phyloP scores from a whole-genome alignment of 2,797 vertebrate species.

The Takifugu ocellatus region DNA sequence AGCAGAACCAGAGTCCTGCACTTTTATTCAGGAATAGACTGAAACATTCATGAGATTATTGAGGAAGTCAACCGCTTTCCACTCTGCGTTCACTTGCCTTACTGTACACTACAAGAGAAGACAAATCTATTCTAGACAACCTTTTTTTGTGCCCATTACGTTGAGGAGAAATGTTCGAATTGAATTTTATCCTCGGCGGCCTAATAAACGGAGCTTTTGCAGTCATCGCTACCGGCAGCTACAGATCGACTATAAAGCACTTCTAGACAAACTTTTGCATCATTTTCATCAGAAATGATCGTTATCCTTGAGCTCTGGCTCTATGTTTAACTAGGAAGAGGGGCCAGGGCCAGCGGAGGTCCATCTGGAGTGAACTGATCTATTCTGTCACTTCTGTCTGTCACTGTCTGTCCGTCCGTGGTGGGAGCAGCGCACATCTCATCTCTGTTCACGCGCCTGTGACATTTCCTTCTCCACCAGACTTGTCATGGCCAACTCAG shows the following conservation, averaged over 20 bases:
- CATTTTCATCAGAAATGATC: too few species aligned
- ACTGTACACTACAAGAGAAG: conserved; percentile 14
- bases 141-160: background rate
- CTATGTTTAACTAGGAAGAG: too few species aligned
- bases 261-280: too few species aligned
- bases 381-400: conserved; percentile 17
- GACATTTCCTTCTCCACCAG: conserved; percentile 38
- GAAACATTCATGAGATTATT: conserved; percentile 75
- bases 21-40: conserved; percentile 69
- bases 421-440: conserved; percentile 43
- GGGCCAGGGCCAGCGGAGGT: background rate
- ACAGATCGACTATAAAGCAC: conserved; percentile 3
- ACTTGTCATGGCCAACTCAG: conserved; percentile 23
- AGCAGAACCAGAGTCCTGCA: conserved; percentile 59
- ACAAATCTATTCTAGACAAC: background rate
- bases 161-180: background rate
- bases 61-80: conserved; percentile 34
- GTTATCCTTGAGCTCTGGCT: too few species aligned
- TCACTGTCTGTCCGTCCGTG: conserved; percentile 17
- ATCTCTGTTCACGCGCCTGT: conserved; percentile 32
- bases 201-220: background rate
- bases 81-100: conserved; percentile 21
- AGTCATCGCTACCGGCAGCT: background rate
- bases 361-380: conserved; percentile 41
- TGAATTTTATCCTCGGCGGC: conserved; percentile 7